Conservation (phyloP, 1,140 invertebrate species). For the Babylonia areolata region DNA sequence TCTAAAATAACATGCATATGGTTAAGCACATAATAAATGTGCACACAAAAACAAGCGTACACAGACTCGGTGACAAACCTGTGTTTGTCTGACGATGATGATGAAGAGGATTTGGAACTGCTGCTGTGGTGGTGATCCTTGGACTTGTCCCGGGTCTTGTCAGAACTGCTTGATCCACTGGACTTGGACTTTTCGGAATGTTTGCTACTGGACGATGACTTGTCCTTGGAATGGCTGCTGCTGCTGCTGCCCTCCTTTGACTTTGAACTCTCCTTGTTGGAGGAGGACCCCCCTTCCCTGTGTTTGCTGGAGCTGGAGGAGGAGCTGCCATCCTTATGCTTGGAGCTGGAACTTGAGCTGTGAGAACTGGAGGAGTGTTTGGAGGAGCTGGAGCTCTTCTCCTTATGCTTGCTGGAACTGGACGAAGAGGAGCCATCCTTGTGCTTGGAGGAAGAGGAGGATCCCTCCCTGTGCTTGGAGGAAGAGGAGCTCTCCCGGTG, state of each 20-base stretch:
- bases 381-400: conserved; percentile 40
- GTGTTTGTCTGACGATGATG: conserved; percentile 61
- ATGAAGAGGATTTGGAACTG: conserved; percentile 29
- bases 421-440: conserved; percentile 47
- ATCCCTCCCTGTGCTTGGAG: conserved; percentile 32
- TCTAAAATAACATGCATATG: no score
- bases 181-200: conserved; percentile 58
- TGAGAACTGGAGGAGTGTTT: conserved; percentile 35
- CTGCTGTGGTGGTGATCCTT: conserved; percentile 35
- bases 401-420: conserved; percentile 45
- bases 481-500: conserved; percentile 47
- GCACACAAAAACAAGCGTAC: not conserved
- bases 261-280: conserved; percentile 46
- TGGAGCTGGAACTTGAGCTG: conserved; percentile 40
- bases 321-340: conserved; percentile 40
- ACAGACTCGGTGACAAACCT: conserved; percentile 26
- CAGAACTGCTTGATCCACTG: conserved; percentile 33
- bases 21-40: no score
- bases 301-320: conserved; percentile 49
- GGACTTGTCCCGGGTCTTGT: conserved; percentile 43
- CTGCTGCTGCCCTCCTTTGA: conserved; percentile 78
- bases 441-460: conserved; percentile 32
- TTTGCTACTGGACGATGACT: conserved; percentile 40
- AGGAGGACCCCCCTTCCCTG: conserved; percentile 43
- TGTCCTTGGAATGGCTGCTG: conserved; percentile 78